Conservation (phyloP, 2,113 vertebrate species). For the Oryctolagus cuniculus region DNA sequence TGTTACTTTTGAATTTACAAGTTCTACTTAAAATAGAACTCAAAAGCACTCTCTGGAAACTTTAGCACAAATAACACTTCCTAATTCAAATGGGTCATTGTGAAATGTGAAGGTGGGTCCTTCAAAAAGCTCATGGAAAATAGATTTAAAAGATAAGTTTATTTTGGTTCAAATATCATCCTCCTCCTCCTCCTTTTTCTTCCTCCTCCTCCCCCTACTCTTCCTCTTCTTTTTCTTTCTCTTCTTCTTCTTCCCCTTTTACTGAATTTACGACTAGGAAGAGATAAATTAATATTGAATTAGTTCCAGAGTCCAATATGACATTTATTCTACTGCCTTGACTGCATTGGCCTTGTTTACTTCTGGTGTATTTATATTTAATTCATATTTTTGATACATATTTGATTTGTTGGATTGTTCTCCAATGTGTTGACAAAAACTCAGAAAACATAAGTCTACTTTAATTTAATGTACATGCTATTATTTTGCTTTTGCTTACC, state of each 20-base stretch:
- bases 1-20: constrained; percentile 34
- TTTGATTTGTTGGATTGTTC: constrained; percentile 39
- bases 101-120: not conserved
- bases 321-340: not conserved
- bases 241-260: not conserved
- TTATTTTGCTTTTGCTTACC: not conserved
- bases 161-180: no score
- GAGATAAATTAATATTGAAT: constrained; percentile 34
- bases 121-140: no score
- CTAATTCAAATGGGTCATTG: not conserved
- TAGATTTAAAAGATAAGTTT: no score
- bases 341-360: not conserved
- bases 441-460: not conserved
- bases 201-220: no score
- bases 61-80: not conserved
- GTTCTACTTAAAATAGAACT: not conserved
- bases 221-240: no score
- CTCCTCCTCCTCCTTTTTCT: no score
- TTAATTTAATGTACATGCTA: not conserved
- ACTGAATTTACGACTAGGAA: not conserved
- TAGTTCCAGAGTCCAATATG: not conserved
- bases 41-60: not conserved
- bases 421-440: not conserved
- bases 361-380: not conserved
- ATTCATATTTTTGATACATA: not conserved